Conservation (phyloP, 2,797 vertebrate genomes). For the Geotrypetes seraphini region DNA sequence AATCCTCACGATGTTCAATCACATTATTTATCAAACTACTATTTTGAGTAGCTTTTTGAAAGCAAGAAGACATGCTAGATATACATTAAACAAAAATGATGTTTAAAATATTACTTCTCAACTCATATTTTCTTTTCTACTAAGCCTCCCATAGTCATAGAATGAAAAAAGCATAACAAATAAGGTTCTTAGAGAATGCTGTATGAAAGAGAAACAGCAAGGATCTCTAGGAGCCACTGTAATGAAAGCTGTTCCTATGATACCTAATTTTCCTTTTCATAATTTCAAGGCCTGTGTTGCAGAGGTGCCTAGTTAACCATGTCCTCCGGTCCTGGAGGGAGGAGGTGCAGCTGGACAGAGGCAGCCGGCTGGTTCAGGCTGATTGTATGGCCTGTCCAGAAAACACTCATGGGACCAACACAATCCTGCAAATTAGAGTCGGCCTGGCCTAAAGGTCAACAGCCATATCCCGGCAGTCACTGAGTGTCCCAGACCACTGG, state of each 20-base stretch:
- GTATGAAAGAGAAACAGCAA: no score
- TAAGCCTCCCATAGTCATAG: no score
- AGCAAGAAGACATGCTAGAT: no score
- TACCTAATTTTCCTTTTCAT: constrained; percentile 10
- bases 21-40: no score
- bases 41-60: no score
- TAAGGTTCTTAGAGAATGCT: no score
- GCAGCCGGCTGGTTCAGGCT: constrained; percentile 19
- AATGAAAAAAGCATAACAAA: no score
- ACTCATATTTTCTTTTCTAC: no score
- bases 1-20: no score
- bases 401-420: constrained; percentile 37
- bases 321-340: constrained; percentile 18
- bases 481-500: constrained; percentile 22
- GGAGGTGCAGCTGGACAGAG: constrained; percentile 25
- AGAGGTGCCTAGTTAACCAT: constrained; percentile 16
- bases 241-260: constrained; percentile 1
- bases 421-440: constrained; percentile 43
- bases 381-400: constrained; percentile 39
- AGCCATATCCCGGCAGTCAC: constrained; percentile 28
- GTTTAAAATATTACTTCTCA: no score
- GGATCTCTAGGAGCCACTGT: constrained; percentile 2
- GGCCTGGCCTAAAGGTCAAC: constrained; percentile 50
- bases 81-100: no score
- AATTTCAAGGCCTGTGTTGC: neutral